These are phyloP conservation scores for Picathartes gymnocephalus DNA, from an alignment of 2,113 vertebrate genomes.

Conservation along the genomic window DNA sequence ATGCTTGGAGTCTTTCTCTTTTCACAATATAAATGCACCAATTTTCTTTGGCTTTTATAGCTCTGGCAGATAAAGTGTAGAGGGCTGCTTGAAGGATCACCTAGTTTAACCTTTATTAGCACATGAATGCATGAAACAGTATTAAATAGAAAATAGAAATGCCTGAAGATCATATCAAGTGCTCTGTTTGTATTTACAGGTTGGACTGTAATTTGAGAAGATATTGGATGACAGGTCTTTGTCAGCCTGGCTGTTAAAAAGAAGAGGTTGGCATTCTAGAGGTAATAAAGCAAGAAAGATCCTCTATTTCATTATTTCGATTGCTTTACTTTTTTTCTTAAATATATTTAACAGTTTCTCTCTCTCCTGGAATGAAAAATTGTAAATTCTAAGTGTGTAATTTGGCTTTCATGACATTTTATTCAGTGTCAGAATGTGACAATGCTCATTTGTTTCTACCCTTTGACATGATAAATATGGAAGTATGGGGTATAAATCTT, in stretches of 20 bases:
- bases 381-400: conserved; percentile 1
- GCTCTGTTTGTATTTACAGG: conserved; percentile 36
- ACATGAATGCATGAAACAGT: conserved; percentile 34
- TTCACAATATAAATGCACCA: conserved; percentile 18
- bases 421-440: conserved; percentile 20
- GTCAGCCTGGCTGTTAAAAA: not conserved
- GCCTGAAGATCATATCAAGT: not conserved
- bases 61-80: conserved; percentile 15
- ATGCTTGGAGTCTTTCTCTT: not conserved
- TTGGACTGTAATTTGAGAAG: not conserved
- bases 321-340: not conserved
- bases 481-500: not conserved
- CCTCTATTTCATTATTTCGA: not conserved
- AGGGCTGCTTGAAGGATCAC: conserved; percentile 4
- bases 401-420: conserved; percentile 13
- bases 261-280: not conserved
- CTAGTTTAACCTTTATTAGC: conserved; percentile 48
- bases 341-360: not conserved
- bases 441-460: not conserved
- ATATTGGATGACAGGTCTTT: not conserved
- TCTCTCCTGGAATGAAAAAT: not conserved
- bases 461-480: not conserved
- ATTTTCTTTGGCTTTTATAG: conserved; percentile 37
- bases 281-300: not conserved
- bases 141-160: conserved; percentile 38